These are phyloP conservation scores for Boloria selene DNA, from an alignment of 2,888 invertebrate genomes.

Conservation along the genomic window DNA sequence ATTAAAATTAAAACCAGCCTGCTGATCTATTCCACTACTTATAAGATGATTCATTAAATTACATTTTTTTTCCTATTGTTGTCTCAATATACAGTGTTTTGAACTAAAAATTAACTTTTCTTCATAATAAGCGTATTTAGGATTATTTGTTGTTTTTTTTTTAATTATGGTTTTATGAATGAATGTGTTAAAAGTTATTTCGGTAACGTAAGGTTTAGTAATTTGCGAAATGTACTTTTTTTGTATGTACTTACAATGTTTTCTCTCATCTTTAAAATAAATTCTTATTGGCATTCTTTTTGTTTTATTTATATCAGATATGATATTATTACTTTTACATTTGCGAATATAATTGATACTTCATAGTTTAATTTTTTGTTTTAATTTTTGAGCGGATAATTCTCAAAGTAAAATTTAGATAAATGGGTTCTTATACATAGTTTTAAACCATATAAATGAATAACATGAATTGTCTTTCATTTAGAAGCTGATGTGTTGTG, in stretches of 20 bases:
- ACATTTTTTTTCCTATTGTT: slow-evolving; percentile 43
- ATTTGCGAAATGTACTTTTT: slow-evolving; percentile 56
- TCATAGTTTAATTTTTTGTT: too few relatives aligned
- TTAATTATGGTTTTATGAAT: slow-evolving; percentile 38
- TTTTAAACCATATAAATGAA: not conserved
- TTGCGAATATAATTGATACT: not conserved
- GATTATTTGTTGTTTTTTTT: slow-evolving; percentile 34
- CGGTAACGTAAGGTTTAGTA: slow-evolving; percentile 41
- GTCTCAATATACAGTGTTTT: slow-evolving; percentile 13
- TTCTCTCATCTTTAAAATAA: slow-evolving; percentile 66
- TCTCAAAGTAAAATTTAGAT: not conserved
- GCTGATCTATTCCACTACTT: slow-evolving; percentile 52
- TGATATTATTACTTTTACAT: not conserved
- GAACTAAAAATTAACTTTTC: slow-evolving; percentile 17
- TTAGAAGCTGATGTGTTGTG: slow-evolving; percentile 94
- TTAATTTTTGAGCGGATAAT: too few relatives aligned
- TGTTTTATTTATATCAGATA: slow-evolving; percentile 45
- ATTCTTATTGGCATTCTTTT: slow-evolving; percentile 61
- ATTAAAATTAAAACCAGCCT: slow-evolving; percentile 50
- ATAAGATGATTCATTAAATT: slow-evolving; percentile 44
- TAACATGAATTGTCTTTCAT: slow-evolving; percentile 50
- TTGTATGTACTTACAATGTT: slow-evolving; percentile 74
- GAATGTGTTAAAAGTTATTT: slow-evolving; percentile 45
- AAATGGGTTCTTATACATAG: not conserved
- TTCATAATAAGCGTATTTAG: slow-evolving; percentile 11